Conservation (phyloP, 2,888 invertebrate species). For the Thelaira solivaga region DNA sequence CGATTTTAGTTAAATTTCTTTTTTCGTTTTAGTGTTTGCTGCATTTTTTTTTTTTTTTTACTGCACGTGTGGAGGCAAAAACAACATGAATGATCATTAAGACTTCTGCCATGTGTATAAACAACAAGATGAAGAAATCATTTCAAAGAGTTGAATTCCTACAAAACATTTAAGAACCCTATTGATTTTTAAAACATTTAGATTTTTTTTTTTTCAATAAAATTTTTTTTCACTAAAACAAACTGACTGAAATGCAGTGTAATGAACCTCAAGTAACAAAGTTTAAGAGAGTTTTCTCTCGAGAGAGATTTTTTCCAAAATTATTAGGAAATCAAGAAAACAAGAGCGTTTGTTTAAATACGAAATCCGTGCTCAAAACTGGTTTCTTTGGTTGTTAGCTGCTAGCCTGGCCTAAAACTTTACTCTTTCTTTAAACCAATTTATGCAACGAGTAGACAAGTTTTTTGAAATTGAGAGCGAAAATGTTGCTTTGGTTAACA, state of each 20-base stretch:
- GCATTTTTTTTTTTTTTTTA: neutral
- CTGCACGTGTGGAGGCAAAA: slow-evolving; percentile 20
- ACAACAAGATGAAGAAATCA: neutral
- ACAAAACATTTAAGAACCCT: slow-evolving; percentile 30
- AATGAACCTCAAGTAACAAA: slow-evolving; percentile 57
- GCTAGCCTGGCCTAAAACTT: neutral
- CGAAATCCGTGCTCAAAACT: slow-evolving; percentile 35
- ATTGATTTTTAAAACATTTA: slow-evolving; percentile 17
- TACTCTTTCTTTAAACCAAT: slow-evolving; percentile 25
- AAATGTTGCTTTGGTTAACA: slow-evolving; percentile 47
- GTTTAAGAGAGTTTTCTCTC: too few species aligned
- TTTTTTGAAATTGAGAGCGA: neutral
- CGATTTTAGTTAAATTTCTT: neutral
- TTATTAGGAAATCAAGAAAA: too few species aligned
- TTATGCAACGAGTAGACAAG: too few species aligned
- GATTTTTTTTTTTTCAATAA: neutral
- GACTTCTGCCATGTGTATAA: neutral
- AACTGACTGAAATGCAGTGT: slow-evolving; percentile 9
- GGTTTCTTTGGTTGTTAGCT: neutral
- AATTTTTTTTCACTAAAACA: neutral
- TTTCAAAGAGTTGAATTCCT: slow-evolving; percentile 6
- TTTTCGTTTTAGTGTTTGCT: slow-evolving; percentile 1
- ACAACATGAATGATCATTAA: neutral
- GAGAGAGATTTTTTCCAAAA: too few species aligned
- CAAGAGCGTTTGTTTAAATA: too few species aligned